Evolutionary conservation across 2,113 vertebrate genomes (phyloP).

Genomic region (Numida meleagris): DNA sequence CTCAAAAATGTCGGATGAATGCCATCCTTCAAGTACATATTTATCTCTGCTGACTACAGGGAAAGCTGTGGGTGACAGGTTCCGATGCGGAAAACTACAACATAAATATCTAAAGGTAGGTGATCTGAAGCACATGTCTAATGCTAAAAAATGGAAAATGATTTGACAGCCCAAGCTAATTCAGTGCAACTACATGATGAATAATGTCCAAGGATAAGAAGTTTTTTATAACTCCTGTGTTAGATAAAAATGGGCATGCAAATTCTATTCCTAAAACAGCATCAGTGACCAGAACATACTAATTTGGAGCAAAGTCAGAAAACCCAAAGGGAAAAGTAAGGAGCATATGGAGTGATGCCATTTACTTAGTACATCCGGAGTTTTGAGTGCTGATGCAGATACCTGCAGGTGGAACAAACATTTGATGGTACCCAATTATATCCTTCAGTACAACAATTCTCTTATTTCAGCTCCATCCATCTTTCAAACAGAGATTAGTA

Average conservation of each 20-base stretch:
- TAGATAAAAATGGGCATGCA: not conserved
- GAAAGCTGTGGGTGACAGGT: not conserved
- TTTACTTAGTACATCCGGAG: not conserved
- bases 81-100: not conserved
- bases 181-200: not conserved
- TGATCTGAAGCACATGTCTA: not conserved
- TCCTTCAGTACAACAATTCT: not conserved
- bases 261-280: not conserved
- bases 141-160: not conserved
- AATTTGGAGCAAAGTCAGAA: not conserved
- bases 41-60: not conserved
- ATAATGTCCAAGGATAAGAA: not conserved
- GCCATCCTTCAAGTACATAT: not conserved
- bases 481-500: not conserved
- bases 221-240: not conserved
- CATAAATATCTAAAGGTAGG: not conserved
- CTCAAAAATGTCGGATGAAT: not conserved
- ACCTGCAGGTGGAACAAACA: not conserved
- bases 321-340: not conserved
- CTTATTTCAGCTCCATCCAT: not conserved
- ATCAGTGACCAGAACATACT: not conserved
- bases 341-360: not conserved
- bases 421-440: not conserved
- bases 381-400: not conserved
- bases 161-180: slow-evolving; percentile 2